phyloP scores from a whole-genome alignment of 2,797 vertebrate species.

The Australoheros facetus region DNA sequence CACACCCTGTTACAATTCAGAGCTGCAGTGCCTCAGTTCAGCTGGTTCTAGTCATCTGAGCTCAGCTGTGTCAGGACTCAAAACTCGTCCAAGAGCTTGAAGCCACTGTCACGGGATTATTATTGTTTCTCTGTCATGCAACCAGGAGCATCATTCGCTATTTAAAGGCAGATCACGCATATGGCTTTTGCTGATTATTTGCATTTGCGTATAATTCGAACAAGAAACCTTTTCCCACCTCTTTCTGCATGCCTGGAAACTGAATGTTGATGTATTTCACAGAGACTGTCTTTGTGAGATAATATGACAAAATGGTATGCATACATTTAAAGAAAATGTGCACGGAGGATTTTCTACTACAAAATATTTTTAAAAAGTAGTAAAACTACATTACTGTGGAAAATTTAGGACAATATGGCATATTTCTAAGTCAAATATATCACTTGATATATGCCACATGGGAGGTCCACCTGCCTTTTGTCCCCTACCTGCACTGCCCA shows the following conservation, averaged over 20 bases:
- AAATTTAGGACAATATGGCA: background rate
- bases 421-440: conserved; percentile 17
- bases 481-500: conserved; percentile 31
- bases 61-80: conserved; percentile 31
- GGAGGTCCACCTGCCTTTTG: conserved; percentile 30
- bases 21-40: conserved; percentile 19
- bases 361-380: background rate
- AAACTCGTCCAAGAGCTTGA: conserved; percentile 32
- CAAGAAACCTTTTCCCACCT: conserved; percentile 31
- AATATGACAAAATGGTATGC: background rate
- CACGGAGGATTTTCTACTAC: background rate
- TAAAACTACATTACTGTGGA: conserved; percentile 13
- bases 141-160: conserved; percentile 35
- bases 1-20: background rate
- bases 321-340: background rate
- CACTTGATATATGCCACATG: background rate
- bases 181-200: conserved; percentile 9
- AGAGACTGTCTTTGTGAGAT: background rate
- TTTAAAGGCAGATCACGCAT: conserved; percentile 42
- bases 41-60: conserved; percentile 28
- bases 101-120: conserved; percentile 35
- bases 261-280: conserved; percentile 26
- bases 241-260: conserved; percentile 1
- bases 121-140: conserved; percentile 50
- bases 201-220: conserved; percentile 45